These are phyloP conservation scores for Coregonus clupeaformis DNA, from an alignment of 2,113 vertebrate species.

Conservation along the genomic window DNA sequence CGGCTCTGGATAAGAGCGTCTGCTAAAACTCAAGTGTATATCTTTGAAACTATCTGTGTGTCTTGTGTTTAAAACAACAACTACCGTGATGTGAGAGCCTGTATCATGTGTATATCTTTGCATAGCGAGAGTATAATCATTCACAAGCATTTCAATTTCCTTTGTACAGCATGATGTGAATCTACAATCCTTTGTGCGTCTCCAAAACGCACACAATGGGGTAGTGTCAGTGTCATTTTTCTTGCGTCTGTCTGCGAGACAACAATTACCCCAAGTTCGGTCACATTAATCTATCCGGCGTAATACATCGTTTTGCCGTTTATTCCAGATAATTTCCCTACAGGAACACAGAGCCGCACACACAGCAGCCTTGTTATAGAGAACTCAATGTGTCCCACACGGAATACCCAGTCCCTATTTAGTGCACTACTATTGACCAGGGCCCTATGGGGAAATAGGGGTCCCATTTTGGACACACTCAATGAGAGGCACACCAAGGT, in stretches of 20 bases:
- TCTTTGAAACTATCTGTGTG: no score
- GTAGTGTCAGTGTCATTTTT: neutral
- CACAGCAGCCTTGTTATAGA: neutral
- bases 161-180: constrained; percentile 23
- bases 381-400: no score
- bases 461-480: no score
- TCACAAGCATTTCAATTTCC: constrained; percentile 33
- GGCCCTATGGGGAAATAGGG: no score
- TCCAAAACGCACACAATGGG: constrained; percentile 13
- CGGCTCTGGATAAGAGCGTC: no score
- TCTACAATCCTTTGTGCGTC: constrained; percentile 13
- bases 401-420: no score
- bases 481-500: no score
- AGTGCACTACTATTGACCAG: no score
- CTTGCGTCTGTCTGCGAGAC: constrained; percentile 12
- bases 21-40: no score
- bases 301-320: constrained; percentile 30
- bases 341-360: neutral
- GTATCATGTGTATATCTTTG: constrained; percentile 5
- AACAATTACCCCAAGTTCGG: constrained; percentile 37
- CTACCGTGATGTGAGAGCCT: neutral
- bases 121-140: neutral
- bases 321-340: constrained; percentile 4
- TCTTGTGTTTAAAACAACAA: neutral
- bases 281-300: constrained; percentile 22